Evolutionary conservation across 1,140 invertebrate genomes (phyloP), one percentile per base, ranked within the genome.

Genomic region (Nymphalis io): DNA sequence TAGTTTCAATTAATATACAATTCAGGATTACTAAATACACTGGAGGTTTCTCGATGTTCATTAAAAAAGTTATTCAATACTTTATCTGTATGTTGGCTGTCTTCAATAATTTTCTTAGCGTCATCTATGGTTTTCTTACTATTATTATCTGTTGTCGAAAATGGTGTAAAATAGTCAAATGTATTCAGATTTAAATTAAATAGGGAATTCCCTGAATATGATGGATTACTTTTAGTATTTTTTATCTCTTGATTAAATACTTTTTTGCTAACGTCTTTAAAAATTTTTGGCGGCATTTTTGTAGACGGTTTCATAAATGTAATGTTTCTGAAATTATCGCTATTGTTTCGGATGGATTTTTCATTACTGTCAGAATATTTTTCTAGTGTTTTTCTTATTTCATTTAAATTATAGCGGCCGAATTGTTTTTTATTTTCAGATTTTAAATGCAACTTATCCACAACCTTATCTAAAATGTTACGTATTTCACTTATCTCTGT

Each of bases 401-500:
- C 68, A 61, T 80, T 70, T n/a, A 84, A 64, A 75, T 81, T 72
- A 42, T 66, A 67, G 18, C 73, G 69, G 8, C 79, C 69, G 11
- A 70, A 60, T 53, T 60, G 60, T 6, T 60, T 33, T 21, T 71
- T 23, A 53, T n/a, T 55, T 16, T 58, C 57, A 10, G 38, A 40
- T 51, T 73, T 65, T 40, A 53, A 44, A 59, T 73, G 66, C 11
- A 85, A 40, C 23, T 73, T 67, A 42, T 60, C 67, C 20, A 83
- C 74, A 15, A 80, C 69, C 60, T 79, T 65, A 59, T 82, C 72
- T 6, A 86, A 60, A 23, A 87, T 68, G 21, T 75, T 58, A 39
- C 71, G 69, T 55, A 86, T 75, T 72, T 84, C 78, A 8, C 71
- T 74, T 38, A 74, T 62, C 66, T 82, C 68, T 23, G 75, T 60